Evolutionary conservation across 2,888 invertebrate genomes (phyloP).

Genomic region (Zaprionus lineosus): DNA sequence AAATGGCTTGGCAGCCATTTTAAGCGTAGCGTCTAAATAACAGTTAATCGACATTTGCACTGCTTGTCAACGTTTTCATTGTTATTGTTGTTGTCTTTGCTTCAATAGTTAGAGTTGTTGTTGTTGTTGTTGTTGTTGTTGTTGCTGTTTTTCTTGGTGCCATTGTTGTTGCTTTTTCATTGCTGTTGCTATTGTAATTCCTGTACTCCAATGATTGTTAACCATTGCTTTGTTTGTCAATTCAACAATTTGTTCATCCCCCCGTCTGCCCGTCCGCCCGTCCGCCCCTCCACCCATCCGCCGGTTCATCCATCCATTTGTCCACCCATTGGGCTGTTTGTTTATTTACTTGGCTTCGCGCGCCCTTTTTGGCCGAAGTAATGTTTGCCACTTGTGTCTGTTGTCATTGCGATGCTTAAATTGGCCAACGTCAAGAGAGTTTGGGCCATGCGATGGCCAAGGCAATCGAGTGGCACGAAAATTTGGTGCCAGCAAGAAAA

Average conservation of each 20-base stretch:
- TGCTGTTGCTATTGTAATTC: conserved; percentile 25
- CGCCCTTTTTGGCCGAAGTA: conserved; percentile 29
- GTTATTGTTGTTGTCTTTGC: conserved; percentile 26
- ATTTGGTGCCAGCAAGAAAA: too few species aligned
- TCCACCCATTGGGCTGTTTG: conserved; percentile 34
- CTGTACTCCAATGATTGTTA: conserved; percentile 48
- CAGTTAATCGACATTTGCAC: conserved; percentile 74
- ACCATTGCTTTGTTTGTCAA: conserved; percentile 46
- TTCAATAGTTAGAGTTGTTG: too few species aligned
- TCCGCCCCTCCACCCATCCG: background rate
- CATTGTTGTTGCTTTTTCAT: conserved; percentile 10
- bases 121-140: conserved; percentile 16
- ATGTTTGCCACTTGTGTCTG: conserved; percentile 35
- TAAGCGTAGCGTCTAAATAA: conserved; percentile 74
- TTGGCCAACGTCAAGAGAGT: conserved; percentile 47
- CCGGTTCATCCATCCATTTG: conserved; percentile 11
- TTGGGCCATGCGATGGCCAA: conserved; percentile 3
- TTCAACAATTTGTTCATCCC: conserved; percentile 35
- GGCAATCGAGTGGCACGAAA: background rate
- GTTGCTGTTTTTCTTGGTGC: too few species aligned
- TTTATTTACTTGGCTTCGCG: conserved; percentile 55
- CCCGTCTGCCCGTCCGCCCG: conserved; percentile 1
- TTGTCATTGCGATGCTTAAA: conserved; percentile 54
- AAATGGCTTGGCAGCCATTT: conserved; percentile 70
- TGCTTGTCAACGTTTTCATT: conserved; percentile 54